These are phyloP conservation scores for Petrocephalus microphthalmus DNA, from an alignment of 2,113 vertebrate species.

Conservation along the genomic window DNA sequence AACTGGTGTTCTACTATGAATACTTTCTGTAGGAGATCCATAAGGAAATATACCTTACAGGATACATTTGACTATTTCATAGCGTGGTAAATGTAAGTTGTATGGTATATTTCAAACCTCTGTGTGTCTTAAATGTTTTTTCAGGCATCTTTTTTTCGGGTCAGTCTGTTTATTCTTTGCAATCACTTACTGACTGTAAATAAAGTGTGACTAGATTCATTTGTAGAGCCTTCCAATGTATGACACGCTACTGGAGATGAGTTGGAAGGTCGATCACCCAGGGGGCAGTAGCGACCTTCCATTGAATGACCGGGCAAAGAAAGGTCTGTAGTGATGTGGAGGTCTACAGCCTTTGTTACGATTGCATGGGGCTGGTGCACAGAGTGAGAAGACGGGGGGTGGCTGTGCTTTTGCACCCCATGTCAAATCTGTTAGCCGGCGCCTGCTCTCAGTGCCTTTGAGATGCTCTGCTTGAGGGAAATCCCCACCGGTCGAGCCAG, in stretches of 20 bases:
- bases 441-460: not conserved
- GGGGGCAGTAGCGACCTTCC: not conserved
- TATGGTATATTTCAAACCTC: not conserved
- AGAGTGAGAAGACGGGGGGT: not conserved
- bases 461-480: not conserved
- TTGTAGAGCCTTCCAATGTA: not conserved
- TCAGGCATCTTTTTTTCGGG: not conserved
- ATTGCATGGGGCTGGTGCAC: not conserved
- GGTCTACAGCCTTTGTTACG: not conserved
- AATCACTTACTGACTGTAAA: not conserved
- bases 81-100: not conserved
- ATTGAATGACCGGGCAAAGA: not conserved
- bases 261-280: not conserved
- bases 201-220: not conserved
- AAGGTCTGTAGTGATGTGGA: not conserved
- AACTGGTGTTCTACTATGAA: conserved; percentile 4
- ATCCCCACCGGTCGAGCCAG: not conserved
- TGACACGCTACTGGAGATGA: not conserved
- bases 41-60: not conserved
- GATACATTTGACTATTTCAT: not conserved
- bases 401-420: not conserved
- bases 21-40: not conserved
- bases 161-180: not conserved
- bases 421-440: not conserved
- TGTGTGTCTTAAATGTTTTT: not conserved